Evolutionary conservation across 2,888 invertebrate genomes (phyloP).

Genomic region (Melanophora roralis): DNA sequence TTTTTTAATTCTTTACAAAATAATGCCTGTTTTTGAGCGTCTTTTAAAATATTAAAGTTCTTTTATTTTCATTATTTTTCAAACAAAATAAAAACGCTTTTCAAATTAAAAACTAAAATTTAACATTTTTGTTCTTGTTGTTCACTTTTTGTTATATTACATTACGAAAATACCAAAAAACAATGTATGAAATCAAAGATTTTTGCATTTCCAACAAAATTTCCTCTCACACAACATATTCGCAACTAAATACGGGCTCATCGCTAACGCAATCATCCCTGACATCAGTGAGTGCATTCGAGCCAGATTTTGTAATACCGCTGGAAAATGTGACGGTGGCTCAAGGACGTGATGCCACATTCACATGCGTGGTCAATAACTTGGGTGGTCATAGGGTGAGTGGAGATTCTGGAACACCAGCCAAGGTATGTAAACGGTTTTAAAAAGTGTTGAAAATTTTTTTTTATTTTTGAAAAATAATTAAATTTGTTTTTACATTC

Average conservation of each 20-base stretch:
- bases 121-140: slow-evolving; percentile 65
- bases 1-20: too few species aligned
- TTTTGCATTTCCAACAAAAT: slow-evolving; percentile 75
- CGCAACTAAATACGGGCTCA: slow-evolving; percentile 39
- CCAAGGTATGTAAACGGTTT: slow-evolving; percentile 88
- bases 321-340: slow-evolving; percentile 87
- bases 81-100: slow-evolving; percentile 35
- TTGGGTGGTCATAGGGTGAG: slow-evolving; percentile 91
- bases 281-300: slow-evolving; percentile 82
- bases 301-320: slow-evolving; percentile 86
- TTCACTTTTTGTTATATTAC: slow-evolving; percentile 51
- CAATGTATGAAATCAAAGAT: slow-evolving; percentile 68
- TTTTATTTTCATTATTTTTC: background rate
- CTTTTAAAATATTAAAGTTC: background rate
- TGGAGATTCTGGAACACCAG: slow-evolving; percentile 87
- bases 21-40: background rate
- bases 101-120: slow-evolving; percentile 55
- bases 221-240: slow-evolving; percentile 63
- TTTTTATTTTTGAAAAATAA: slow-evolving; percentile 51
- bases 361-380: slow-evolving; percentile 88
- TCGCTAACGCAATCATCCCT: slow-evolving; percentile 50
- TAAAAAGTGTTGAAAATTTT: slow-evolving; percentile 64
- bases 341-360: slow-evolving; percentile 86
- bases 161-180: slow-evolving; percentile 42
- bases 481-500: slow-evolving; percentile 37